Conservation (phyloP, 2,797 vertebrate species). For the Sitta carolinensis region DNA sequence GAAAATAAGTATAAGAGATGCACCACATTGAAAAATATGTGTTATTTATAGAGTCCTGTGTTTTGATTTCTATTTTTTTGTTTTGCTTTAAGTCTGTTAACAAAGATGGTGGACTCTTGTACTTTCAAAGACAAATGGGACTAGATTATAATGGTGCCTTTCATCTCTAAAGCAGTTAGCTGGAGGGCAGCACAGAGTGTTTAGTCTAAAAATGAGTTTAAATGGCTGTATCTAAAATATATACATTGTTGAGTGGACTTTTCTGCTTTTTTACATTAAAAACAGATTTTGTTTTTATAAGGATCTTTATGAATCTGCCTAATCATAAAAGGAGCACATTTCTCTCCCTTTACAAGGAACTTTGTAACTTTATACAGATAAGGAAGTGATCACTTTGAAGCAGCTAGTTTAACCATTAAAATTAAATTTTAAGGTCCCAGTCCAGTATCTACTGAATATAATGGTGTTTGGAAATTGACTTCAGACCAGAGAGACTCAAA, state of each 20-base stretch:
- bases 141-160: conserved; percentile 24
- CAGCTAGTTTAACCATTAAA: neutral
- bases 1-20: neutral
- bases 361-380: conserved; percentile 1
- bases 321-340: conserved; percentile 29
- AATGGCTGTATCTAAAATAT: conserved; percentile 21
- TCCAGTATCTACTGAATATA: neutral
- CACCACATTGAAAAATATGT: neutral
- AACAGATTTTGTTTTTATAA: neutral
- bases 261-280: neutral
- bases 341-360: neutral
- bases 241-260: conserved; percentile 6
- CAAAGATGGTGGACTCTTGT: neutral
- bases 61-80: neutral
- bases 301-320: neutral
- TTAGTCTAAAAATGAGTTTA: conserved; percentile 48
- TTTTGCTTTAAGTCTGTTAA: neutral
- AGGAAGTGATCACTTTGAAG: neutral
- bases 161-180: conserved; percentile 28
- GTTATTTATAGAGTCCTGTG: neutral
- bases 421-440: neutral
- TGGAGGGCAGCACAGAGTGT: conserved; percentile 7
- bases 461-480: neutral
- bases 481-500: neutral
- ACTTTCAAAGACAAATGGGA: conserved; percentile 13